Base-by-base conservation (phyloP, 2,113 vertebrate genomes). In the Hippotragus niger region DNA sequence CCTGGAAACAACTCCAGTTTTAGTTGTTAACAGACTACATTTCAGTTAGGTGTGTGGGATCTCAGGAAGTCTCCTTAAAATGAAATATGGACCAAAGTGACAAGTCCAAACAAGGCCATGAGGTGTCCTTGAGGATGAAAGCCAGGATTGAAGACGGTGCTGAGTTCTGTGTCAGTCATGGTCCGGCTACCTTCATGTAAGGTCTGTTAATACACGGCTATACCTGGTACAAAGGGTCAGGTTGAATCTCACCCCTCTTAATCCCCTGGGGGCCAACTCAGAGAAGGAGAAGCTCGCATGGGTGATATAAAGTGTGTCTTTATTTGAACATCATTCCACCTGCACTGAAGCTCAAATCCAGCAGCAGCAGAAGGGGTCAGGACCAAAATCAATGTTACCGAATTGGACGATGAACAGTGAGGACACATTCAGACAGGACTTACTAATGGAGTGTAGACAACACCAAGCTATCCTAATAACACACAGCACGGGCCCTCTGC, bases 301-400 rank as follows among this genome's bases (percentile, higher is more conserved):
- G 97, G 95, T 98, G 98, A 97, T 97, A 97, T 36, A 97, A 98
- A 98, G 85, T 97, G 92, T 97, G 96, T 98, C 94, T 98, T 98
- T 98, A 98, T 98, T 98, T 97, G 97, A 97, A 98, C 82, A 33
- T 96, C 97, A 97, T 98, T 97, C 97, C 98, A 98, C 97, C 98
- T 95, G 97, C 97, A 97, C 97, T 95, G 98, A 98, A 98, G 97
- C 97, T 97, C 94, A 97, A 91, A 94, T 80, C 97, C 97, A 96
- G 94, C 98, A 97, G 97, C 97, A 96, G 97, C 97, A 98, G 96
- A 95, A 97, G 94, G 96, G 95, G 85, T 95, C 93, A 88, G 96
- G 97, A 94, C 98, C 91, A 50, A 97, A 97, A 90, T 92, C 88
- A 96, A 31, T 85, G 86, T 82, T 88, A 90, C 94, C 97, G 90